Conservation (phyloP, 2,888 invertebrate genomes). For the Nipponacmea schrenckii region DNA sequence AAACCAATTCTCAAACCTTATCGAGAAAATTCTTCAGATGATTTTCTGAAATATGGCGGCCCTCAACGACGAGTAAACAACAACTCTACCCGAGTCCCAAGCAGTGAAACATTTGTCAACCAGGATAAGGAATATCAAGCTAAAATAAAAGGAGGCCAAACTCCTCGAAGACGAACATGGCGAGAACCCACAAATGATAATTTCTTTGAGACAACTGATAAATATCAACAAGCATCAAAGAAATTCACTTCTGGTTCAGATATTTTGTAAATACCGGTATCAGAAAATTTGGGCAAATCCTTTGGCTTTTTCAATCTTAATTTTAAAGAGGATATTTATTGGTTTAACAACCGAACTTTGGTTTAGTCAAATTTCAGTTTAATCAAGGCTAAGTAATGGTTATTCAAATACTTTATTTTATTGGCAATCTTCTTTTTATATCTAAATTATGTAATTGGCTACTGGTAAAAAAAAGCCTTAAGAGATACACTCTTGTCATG, state of each 20-base stretch:
- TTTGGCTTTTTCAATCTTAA: too few species aligned
- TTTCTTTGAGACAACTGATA: not conserved
- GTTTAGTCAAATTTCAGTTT: too few species aligned
- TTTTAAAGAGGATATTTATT: too few species aligned
- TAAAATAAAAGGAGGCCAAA: not conserved
- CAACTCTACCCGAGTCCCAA: not conserved
- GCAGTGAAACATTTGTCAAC: not conserved
- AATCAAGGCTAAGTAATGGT: too few species aligned
- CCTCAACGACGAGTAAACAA: not conserved
- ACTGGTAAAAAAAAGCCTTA: too few species aligned
- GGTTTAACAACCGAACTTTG: too few species aligned
- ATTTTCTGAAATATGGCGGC: not conserved
- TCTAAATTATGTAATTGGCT: too few species aligned
- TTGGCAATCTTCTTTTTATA: too few species aligned
- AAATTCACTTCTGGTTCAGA: not conserved
- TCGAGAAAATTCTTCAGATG: conserved; percentile 3
- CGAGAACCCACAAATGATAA: conserved; percentile 15
- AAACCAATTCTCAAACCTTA: not conserved
- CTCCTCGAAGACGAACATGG: conserved; percentile 12
- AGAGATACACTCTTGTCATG: too few species aligned
- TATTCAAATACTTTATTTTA: too few species aligned
- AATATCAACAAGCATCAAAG: not conserved
- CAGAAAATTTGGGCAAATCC: too few species aligned
- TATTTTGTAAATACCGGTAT: too few species aligned
- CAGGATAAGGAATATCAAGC: not conserved